Evolutionary conservation across 2,888 invertebrate genomes (phyloP).

Genomic region (Heteromyza rotundicornis): DNA sequence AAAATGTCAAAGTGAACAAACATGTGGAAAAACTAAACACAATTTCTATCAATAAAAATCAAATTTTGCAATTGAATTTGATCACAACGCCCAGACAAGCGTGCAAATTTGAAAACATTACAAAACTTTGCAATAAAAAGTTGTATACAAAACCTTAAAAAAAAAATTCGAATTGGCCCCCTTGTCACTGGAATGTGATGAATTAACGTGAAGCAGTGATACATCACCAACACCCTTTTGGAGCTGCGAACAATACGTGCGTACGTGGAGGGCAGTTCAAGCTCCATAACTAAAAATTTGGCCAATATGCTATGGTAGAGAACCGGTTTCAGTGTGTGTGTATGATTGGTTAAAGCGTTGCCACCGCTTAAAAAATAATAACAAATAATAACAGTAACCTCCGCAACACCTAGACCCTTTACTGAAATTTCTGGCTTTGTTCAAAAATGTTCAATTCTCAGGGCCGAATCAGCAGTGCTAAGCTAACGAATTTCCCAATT

Average conservation of each 20-base stretch:
- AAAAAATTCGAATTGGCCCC: slow-evolving; percentile 5
- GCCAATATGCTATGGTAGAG: background rate
- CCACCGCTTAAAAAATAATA: slow-evolving; percentile 26
- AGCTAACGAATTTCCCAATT: no score
- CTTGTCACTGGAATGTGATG: slow-evolving; percentile 23
- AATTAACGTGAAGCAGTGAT: slow-evolving; percentile 28
- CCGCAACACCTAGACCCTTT: no score
- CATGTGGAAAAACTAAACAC: background rate
- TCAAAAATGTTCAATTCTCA: no score
- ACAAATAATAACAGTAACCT: no score
- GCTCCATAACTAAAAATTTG: background rate
- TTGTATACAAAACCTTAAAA: slow-evolving; percentile 22
- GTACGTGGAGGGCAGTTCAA: no score
- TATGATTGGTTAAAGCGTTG: background rate
- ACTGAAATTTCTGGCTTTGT: no score
- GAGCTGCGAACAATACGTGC: no score
- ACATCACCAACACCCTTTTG: background rate
- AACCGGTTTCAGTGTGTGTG: background rate
- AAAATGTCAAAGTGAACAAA: background rate
- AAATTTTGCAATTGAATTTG: slow-evolving; percentile 50
- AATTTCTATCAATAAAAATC: slow-evolving; percentile 39
- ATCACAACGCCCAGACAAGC: background rate
- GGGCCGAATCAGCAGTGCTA: no score
- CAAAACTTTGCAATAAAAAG: slow-evolving; percentile 41
- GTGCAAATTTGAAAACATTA: slow-evolving; percentile 41